A percentile compares a stretch with the other conserved stretches of the same genome.
Conservation (phyloP, 2,113 vertebrate species). For the Catagonus wagneri region DNA sequence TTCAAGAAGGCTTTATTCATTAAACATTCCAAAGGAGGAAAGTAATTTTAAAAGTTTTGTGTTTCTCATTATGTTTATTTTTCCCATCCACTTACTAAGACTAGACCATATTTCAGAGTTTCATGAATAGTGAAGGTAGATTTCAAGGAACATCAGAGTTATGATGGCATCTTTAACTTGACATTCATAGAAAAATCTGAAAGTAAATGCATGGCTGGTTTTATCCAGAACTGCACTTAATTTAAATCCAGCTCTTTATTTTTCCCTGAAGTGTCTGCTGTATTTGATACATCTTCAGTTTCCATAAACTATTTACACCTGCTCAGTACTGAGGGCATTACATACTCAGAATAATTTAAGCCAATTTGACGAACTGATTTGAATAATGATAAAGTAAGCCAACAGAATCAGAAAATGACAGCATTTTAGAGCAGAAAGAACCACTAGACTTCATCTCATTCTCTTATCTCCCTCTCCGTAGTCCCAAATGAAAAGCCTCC, state of each 20-base stretch:
- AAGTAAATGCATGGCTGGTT: conserved; percentile 62
- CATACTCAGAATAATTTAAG: conserved; percentile 72
- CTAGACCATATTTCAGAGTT: conserved; percentile 64
- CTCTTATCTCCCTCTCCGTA: rapidly evolving
- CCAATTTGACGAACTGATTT: conserved; percentile 76
- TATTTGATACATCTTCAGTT: conserved; percentile 74
- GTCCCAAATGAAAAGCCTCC: background rate
- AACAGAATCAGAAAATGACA: conserved; percentile 46
- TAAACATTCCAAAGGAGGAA: conserved; percentile 59
- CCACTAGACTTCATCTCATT: background rate
- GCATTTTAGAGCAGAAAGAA: conserved; percentile 13
- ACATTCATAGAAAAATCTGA: conserved; percentile 76
- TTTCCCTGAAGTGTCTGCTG: conserved; percentile 67
- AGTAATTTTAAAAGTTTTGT: conserved; percentile 71
- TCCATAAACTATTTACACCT: conserved; percentile 80
- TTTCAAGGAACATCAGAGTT: conserved; percentile 78
- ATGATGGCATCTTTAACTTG: conserved; percentile 77
- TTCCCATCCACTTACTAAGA: conserved; percentile 58
- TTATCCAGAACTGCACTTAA: conserved; percentile 71
- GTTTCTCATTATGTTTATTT: conserved; percentile 77
- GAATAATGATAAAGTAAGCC: conserved; percentile 73
- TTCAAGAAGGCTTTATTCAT: conserved; percentile 65
- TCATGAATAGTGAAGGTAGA: conserved; percentile 73
- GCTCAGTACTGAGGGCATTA: conserved; percentile 67
- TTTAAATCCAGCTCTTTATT: conserved; percentile 79